Evolutionary conservation across 2,113 vertebrate species (phyloP).

Genomic region (Megaptera novaeangliae): DNA sequence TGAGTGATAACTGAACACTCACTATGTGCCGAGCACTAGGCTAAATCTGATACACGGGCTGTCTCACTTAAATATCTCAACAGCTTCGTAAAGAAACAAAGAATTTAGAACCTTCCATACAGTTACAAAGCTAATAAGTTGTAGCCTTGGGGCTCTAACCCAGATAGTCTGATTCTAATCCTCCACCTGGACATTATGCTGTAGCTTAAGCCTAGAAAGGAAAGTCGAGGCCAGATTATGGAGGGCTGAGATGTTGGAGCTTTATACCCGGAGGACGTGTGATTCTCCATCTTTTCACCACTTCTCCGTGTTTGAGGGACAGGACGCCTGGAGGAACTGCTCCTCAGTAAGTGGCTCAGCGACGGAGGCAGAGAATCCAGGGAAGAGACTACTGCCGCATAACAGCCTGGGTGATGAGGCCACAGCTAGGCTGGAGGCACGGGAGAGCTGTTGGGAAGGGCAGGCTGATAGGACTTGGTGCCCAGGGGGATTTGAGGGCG

Average conservation of each 20-base stretch:
- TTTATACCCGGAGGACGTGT: neutral
- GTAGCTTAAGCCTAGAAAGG: neutral
- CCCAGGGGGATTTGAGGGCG: neutral
- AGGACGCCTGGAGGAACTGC: neutral
- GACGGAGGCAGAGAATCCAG: neutral
- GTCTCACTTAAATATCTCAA: neutral
- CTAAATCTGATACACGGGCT: neutral
- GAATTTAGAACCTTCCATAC: neutral
- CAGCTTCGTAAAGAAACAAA: neutral
- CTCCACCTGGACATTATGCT: neutral
- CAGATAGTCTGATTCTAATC: too few species aligned
- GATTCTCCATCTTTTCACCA: neutral
- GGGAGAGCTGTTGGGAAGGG: neutral
- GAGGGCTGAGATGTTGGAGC: neutral
- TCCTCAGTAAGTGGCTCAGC: neutral
- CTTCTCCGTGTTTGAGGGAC: neutral
- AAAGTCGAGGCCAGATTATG: neutral
- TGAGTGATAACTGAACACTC: neutral
- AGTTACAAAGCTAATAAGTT: neutral
- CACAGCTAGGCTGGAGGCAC: neutral
- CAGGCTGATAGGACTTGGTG: neutral
- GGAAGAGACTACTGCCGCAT: neutral
- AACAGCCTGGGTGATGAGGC: neutral
- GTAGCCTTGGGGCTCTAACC: too few species aligned
- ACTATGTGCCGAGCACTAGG: neutral